Evolutionary conservation across 2,797 vertebrate species (phyloP).

Genomic region (Acrossocheilus wenchowensis): DNA sequence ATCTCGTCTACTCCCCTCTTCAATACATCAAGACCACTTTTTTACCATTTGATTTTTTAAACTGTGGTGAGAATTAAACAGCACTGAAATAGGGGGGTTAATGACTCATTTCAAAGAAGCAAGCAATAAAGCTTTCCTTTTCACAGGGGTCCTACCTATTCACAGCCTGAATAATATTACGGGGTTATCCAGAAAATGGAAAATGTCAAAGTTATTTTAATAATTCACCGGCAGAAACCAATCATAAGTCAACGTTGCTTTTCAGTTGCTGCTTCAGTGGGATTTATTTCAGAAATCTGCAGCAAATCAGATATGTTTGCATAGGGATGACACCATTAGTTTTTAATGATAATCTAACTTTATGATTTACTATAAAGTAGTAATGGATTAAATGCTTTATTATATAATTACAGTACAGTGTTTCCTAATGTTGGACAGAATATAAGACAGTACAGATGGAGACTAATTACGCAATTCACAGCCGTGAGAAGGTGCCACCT

Average conservation of each 20-base stretch:
- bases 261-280: not conserved
- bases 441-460: conserved; percentile 57
- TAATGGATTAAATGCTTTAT: not conserved
- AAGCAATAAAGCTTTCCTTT: not conserved
- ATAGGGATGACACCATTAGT: not conserved
- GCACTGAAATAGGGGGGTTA: not conserved
- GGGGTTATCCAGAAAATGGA: not conserved
- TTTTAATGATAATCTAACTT: not conserved
- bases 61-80: not conserved
- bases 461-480: conserved; percentile 62
- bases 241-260: not conserved
- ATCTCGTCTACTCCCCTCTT: not conserved
- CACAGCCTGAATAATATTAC: not conserved
- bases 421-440: conserved; percentile 21
- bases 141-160: not conserved
- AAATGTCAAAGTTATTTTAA: not conserved
- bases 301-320: not conserved
- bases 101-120: not conserved
- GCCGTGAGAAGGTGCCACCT: conserved; percentile 55
- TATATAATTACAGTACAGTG: not conserved
- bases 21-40: not conserved
- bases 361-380: not conserved
- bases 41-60: not conserved
- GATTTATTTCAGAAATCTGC: not conserved
- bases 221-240: not conserved